A percentile compares a stretch with the other conserved stretches of the same genome.
Evolutionary conservation across 2,888 invertebrate genomes (phyloP).

Genomic region (Octodonta nipae): DNA sequence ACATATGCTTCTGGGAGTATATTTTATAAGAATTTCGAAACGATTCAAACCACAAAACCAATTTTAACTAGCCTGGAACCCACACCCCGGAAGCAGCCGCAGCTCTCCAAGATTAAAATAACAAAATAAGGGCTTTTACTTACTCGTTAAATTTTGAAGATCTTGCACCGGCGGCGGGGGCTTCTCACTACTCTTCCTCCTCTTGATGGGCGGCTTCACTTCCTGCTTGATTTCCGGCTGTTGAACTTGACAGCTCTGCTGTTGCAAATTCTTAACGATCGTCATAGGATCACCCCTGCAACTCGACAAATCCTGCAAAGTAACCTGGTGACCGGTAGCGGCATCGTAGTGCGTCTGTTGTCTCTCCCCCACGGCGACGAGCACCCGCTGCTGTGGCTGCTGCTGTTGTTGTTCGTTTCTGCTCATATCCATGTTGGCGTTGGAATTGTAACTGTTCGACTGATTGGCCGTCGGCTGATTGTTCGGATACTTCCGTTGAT

Average conservation of each 20-base stretch:
- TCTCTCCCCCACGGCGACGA: conserved; percentile 38
- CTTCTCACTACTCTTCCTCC: conserved; percentile 51
- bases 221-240: conserved; percentile 32
- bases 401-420: conserved; percentile 12
- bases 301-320: conserved; percentile 57
- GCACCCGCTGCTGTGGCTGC: conserved; percentile 19
- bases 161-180: conserved; percentile 38
- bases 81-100: too few relatives aligned
- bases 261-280: conserved; percentile 54
- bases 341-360: conserved; percentile 53
- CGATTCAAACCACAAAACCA: too few relatives aligned
- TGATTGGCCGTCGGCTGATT: conserved; percentile 24
- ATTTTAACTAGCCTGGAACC: too few relatives aligned
- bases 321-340: conserved; percentile 41
- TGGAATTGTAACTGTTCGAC: conserved; percentile 34
- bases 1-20: too few relatives aligned
- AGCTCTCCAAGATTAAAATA: conserved; percentile 2
- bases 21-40: too few relatives aligned
- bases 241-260: conserved; percentile 25
- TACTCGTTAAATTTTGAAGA: conserved; percentile 16
- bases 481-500: not conserved
- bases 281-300: conserved; percentile 65
- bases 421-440: conserved; percentile 29
- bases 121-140: conserved; percentile 8
- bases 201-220: conserved; percentile 29